phyloP scores from a whole-genome alignment of 2,797 vertebrate genomes.

The Tenualosa thibaudeaui region DNA sequence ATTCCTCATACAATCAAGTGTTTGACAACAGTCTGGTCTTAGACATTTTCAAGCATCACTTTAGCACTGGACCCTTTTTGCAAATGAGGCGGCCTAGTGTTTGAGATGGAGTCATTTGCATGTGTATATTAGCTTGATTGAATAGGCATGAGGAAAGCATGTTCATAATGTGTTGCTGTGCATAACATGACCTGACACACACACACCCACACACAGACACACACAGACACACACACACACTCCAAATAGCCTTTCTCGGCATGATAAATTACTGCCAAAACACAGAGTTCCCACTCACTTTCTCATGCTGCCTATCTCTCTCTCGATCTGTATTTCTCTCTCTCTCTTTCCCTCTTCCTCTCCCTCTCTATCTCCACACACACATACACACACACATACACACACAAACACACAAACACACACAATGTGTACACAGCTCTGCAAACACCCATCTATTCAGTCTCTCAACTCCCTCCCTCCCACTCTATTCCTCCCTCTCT shows the following conservation, averaged over 20 bases:
- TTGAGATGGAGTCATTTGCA: constrained; percentile 63
- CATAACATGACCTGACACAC: constrained; percentile 36
- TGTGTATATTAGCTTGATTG: constrained; percentile 72
- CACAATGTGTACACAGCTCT: neutral
- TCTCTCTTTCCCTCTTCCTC: neutral
- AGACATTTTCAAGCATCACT: neutral
- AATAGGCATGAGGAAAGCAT: constrained; percentile 67
- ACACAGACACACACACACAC: neutral
- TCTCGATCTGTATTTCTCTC: neutral
- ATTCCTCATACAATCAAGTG: neutral
- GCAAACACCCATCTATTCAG: constrained; percentile 1
- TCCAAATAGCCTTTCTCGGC: neutral
- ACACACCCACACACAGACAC: neutral
- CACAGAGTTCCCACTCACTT: neutral
- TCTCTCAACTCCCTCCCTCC: neutral
- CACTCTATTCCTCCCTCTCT: neutral
- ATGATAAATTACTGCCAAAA: constrained; percentile 9
- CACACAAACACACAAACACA: neutral
- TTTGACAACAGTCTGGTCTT: neutral
- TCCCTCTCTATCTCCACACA: neutral
- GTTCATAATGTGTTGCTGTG: constrained; percentile 62
- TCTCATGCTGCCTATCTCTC: neutral
- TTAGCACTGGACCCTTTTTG: constrained; percentile 20
- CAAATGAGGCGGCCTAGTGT: constrained; percentile 62
- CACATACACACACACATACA: neutral